Conservation (phyloP, 2,888 invertebrate genomes). For the Gymnoscelis rufifasciata region DNA sequence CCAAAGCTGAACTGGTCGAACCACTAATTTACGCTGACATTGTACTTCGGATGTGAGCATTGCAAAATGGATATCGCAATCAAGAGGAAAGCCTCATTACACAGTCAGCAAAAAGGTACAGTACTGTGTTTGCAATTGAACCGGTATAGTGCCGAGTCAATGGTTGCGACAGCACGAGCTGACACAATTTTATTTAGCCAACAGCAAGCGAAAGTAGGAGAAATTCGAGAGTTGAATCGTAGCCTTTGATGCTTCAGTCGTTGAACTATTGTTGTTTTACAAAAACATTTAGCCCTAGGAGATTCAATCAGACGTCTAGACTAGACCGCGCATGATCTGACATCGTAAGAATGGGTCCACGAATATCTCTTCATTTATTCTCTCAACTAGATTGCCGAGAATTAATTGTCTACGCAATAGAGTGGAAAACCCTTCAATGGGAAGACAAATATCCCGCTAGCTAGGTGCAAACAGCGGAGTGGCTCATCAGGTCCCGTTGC, state of each 20-base stretch:
- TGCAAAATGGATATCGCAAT: conserved; percentile 21
- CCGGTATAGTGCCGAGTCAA: conserved; percentile 36
- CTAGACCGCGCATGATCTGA: no score
- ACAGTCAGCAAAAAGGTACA: conserved; percentile 29
- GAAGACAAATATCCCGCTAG: background rate
- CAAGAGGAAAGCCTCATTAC: conserved; percentile 16
- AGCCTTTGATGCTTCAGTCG: conserved; percentile 21
- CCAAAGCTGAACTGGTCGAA: conserved; percentile 11
- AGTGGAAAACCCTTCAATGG: background rate
- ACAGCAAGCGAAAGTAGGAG: conserved; percentile 52
- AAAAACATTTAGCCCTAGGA: no score
- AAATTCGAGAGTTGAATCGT: conserved; percentile 46
- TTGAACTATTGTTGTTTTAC: background rate
- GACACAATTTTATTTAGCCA: conserved; percentile 42
- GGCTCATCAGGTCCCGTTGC: conserved; percentile 40
- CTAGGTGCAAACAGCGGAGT: conserved; percentile 22
- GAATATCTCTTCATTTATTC: no score
- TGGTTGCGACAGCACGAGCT: conserved; percentile 38
- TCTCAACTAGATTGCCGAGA: no score
- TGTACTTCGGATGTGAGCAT: conserved; percentile 7
- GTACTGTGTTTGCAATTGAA: conserved; percentile 33
- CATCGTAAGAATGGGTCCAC: no score
- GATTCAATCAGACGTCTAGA: no score
- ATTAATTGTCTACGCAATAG: no score
- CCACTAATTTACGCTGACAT: conserved; percentile 6